phyloP scores from a whole-genome alignment of 2,888 invertebrate species.

The Celastrina argiolus region DNA sequence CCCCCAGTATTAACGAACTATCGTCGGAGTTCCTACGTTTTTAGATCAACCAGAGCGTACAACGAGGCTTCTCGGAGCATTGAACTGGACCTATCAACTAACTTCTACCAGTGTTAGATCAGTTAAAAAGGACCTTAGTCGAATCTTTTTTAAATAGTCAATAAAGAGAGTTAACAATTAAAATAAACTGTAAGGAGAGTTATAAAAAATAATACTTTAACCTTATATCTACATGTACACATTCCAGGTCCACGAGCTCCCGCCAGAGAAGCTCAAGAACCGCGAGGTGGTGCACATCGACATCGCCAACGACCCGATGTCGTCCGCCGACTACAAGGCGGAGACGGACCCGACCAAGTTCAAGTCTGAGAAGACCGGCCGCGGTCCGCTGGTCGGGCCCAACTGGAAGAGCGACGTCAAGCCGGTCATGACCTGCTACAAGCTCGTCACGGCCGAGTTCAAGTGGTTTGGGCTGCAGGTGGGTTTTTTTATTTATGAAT shows the following conservation, averaged over 20 bases:
- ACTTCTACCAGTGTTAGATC: no score
- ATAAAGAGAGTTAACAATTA: no score
- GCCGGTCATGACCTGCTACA: slow-evolving; percentile 99
- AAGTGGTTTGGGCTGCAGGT: slow-evolving; percentile 98
- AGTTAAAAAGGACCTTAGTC: no score
- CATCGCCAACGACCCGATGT: slow-evolving; percentile 94
- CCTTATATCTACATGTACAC: background rate
- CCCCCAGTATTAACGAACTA: no score
- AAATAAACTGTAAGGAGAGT: no score
- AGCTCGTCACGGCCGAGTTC: slow-evolving; percentile 97
- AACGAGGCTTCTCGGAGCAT: no score
- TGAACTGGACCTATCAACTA: no score
- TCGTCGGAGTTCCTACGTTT: no score
- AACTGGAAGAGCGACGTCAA: slow-evolving; percentile 87
- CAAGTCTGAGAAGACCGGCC: slow-evolving; percentile 93
- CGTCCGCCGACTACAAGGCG: slow-evolving; percentile 90
- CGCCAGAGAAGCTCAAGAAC: slow-evolving; percentile 91
- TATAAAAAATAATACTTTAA: no score
- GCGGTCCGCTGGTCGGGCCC: slow-evolving; percentile 90
- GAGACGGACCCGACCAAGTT: slow-evolving; percentile 83
- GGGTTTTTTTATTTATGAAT: no score
- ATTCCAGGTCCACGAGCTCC: slow-evolving; percentile 91
- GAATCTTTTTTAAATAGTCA: no score
- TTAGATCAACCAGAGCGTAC: no score
- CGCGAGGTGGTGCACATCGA: slow-evolving; percentile 95